Conservation (phyloP, 2,797 vertebrate species). For the Xyrichtys novacula region DNA sequence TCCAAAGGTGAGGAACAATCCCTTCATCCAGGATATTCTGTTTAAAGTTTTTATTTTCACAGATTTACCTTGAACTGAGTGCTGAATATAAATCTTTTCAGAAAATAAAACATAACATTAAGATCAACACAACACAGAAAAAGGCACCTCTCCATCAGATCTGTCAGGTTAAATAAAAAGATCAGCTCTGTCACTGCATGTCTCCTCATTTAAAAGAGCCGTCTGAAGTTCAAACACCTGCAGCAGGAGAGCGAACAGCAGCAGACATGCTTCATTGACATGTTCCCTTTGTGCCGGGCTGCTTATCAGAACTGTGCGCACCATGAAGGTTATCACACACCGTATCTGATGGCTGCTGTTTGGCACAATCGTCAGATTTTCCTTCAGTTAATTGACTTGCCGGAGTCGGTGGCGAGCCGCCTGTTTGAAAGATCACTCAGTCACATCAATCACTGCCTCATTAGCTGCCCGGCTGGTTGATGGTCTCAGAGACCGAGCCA, state of each 20-base stretch:
- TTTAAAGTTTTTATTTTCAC: not conserved
- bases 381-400: slow-evolving; percentile 12
- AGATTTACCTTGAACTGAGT: not conserved
- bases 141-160: not conserved
- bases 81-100: slow-evolving; percentile 5
- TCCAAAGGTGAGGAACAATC: not conserved
- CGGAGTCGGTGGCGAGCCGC: not conserved
- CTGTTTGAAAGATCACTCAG: not conserved
- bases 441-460: slow-evolving; percentile 29
- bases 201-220: slow-evolving; percentile 15
- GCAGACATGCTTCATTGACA: slow-evolving; percentile 21
- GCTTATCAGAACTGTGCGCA: slow-evolving; percentile 41
- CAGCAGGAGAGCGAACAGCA: slow-evolving; percentile 26
- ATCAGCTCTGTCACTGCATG: slow-evolving; percentile 1
- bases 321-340: slow-evolving; percentile 39
- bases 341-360: slow-evolving; percentile 18
- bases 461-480: slow-evolving; percentile 10
- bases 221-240: slow-evolving; percentile 15
- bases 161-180: not conserved
- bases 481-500: not conserved
- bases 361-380: slow-evolving; percentile 29
- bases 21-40: not conserved
- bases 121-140: too few species aligned
- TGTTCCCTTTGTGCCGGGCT: slow-evolving; percentile 14
- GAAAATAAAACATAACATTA: not conserved